These are phyloP conservation scores for Rutpela maculata DNA, from an alignment of 2,888 invertebrate species.

Conservation along the genomic window DNA sequence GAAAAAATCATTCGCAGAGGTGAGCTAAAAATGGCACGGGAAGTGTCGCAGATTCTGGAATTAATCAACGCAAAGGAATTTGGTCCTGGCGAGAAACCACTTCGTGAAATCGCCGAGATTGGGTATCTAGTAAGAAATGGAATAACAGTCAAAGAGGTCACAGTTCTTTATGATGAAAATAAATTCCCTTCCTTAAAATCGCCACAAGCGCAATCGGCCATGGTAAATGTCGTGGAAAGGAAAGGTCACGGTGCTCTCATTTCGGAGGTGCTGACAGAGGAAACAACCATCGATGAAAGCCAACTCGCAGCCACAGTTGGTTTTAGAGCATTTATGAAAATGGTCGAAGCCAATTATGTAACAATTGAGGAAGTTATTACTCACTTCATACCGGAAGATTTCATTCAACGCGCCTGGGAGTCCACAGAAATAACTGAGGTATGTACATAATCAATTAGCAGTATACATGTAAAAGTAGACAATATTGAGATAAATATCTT, in stretches of 20 bases:
- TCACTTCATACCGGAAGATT: constrained; percentile 89
- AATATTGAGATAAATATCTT: too few relatives aligned
- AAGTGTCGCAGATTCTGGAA: constrained; percentile 85
- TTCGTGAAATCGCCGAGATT: constrained; percentile 89
- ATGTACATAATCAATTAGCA: constrained; percentile 55
- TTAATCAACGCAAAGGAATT: constrained; percentile 86
- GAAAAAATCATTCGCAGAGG: constrained; percentile 76
- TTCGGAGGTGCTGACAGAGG: constrained; percentile 88
- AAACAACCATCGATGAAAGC: constrained; percentile 86
- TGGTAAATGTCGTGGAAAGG: constrained; percentile 89
- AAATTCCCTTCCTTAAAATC: constrained; percentile 87
- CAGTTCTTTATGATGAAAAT: constrained; percentile 85
- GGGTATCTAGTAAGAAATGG: constrained; percentile 87
- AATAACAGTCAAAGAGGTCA: constrained; percentile 84
- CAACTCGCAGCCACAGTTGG: constrained; percentile 87
- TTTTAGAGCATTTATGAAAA: constrained; percentile 89
- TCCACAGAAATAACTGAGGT: constrained; percentile 82
- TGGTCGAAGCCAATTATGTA: constrained; percentile 87
- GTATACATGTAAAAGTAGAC: too few relatives aligned
- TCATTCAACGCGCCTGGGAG: constrained; percentile 89
- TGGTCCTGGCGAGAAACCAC: constrained; percentile 86
- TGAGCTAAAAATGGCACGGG: constrained; percentile 80
- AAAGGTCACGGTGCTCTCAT: constrained; percentile 89
- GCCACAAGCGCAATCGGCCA: constrained; percentile 89
- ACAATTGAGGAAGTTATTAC: constrained; percentile 90